Evolutionary conservation across 2,113 vertebrate species (phyloP), one percentile per base, ranked within the genome.

Genomic region (Coptodon bakossiorum): DNA sequence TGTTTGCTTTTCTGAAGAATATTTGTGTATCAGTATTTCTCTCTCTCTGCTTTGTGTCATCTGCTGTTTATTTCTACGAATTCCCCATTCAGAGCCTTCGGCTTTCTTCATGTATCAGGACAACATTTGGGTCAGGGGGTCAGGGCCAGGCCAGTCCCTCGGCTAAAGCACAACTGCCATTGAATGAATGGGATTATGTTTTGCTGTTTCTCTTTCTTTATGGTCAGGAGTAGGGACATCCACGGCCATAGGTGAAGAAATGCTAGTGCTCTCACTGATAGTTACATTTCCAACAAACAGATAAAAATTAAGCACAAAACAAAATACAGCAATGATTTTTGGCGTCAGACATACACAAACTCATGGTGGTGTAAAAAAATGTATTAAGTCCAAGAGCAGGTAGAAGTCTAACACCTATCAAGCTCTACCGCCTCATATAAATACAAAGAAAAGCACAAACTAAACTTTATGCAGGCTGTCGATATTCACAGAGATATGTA

Each of bases 121-220:
- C 68, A 90, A 80, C 40, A 86, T 88, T 3, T 52, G 89, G 87
- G 86, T 92, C 61, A 86, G 5, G 29, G 54, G 88, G 89, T 92
- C 85, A 86, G 53, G 66, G 56, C 22, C 56, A 53, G 82, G 63
- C 5, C 24, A 66, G 76, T 84, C 63, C 56, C 81, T 56, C 14
- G 4, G 71, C 24, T 50, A 50, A 78, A 78, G 16, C 43, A 50
- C 29, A 31, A 52, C 73, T 50, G 71, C 71, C 43, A 31, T 19
- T 50, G 71, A 76, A 78, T 78, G 43, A 78, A 50, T 31, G 43
- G 43, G 43, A n/a, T 4, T 78, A 50, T 50, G 16, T 78, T 50
- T 78, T 78, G 27, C 45, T 52, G 73, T 52, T 78, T 4, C 24
- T 48, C 22, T 73, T 73, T 78, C 10, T 52, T 52, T 34, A n/a